Percentiles rank a stretch among this genome's conserved stretches.
Evolutionary conservation across 2,113 vertebrate species (phyloP).

Genomic region (Campylorhamphus procurvoides): DNA sequence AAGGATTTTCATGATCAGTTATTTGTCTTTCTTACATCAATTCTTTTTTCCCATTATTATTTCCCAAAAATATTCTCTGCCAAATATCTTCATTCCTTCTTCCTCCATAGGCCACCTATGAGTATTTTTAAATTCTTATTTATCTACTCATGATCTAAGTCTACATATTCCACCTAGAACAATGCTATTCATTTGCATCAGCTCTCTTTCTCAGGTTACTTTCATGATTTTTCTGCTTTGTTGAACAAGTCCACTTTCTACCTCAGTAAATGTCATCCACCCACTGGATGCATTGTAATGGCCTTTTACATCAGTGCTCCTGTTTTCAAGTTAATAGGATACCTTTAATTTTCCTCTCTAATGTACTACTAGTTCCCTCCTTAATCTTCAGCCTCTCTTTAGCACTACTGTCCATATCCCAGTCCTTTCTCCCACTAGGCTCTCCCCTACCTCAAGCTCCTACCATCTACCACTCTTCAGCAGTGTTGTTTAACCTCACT

Average conservation of each 20-base stretch:
- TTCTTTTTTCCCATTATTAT: neutral
- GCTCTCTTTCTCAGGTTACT: neutral
- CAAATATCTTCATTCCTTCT: neutral
- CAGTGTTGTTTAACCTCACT: neutral
- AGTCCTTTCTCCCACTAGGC: neutral
- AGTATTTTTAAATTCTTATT: neutral
- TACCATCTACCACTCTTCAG: neutral
- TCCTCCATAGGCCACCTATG: neutral
- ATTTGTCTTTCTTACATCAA: neutral
- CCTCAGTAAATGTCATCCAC: neutral
- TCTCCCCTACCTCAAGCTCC: neutral
- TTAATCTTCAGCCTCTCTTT: neutral
- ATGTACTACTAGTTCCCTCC: neutral
- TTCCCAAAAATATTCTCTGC: neutral
- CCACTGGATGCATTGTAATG: neutral
- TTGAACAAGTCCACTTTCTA: neutral
- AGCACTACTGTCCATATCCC: neutral
- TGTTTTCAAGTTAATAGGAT: neutral
- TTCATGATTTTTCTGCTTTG: neutral
- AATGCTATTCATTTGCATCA: neutral
- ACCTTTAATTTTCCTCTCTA: neutral
- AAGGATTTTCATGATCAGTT: neutral
- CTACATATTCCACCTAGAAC: neutral
- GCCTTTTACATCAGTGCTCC: neutral
- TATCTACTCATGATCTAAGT: neutral